Base-by-base conservation (phyloP, 2,888 invertebrate species). In the Galerucella pusilla region DNA sequence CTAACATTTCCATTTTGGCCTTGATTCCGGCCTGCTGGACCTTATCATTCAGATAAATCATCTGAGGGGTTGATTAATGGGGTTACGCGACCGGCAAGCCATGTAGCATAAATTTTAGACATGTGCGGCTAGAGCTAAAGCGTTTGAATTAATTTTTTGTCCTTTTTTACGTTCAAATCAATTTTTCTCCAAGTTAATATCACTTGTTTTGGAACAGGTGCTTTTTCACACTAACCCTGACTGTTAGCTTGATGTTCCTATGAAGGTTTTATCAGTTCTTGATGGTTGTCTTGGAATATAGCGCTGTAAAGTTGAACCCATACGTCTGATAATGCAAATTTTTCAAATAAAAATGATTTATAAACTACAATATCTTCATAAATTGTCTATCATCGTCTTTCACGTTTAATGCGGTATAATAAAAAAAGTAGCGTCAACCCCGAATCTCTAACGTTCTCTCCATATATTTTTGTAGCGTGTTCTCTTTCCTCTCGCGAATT, bases 31-130 rank as follows among this genome's bases (percentile, higher is more conserved):
- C 54, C 67, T 63, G 63, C 16, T 45, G 49, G 67, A 61, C 68
- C 73, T 73, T 73, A 73, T 73, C 73, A 68, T 46, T 63, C 54
- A 67, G 68, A 73, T 73, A 73, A 73, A 73, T 73, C 73, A 73
- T 73, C 49, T n/a, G 59, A 14, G 73, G 45, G 49, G 46, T 49
- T 73, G 73, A 73, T 73, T 65, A 73, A 73, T 73, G 60, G 73
- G 35, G 52, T 67, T 12, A 35, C 52, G 49, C 68, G 68, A 63
- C 68, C 68, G 42, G 28, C 61, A 42, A 42, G 42, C 35, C 61
- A 67, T 35, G 67, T 61, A 45, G 59, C 60, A 73, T 68, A 68
- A 63, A 73, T 73, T 73, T 67, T 10, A 52, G 52, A 42, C 35
- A 25, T 60, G 63, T 45, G 70, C 28, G 63, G 70, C 49, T 52